Evolutionary conservation across 2,888 invertebrate genomes (phyloP), one percentile per base, ranked within the genome.

Genomic region (Abscondita cerata): DNA sequence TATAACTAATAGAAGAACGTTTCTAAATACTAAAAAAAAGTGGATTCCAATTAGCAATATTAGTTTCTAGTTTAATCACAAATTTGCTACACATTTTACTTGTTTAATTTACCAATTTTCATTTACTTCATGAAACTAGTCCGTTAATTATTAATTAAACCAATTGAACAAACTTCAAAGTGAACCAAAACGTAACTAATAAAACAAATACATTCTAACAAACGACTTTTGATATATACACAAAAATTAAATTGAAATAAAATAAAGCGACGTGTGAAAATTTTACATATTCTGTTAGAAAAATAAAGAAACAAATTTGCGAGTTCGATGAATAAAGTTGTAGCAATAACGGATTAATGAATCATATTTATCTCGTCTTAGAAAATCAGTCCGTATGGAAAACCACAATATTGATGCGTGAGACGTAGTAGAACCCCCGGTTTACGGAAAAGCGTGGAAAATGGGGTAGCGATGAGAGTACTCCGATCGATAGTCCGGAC

Each of bases 401-500:
- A 53, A 64, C 60, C 60, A 15, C 60, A 38, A 41, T 15, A 34
- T 31, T 31, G 31, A 47, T 50, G 60, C 52, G 55, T 59, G 38
- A 25, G 51, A 51, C 48, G 12, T 36, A 36, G 51, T 12, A 48
- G 16, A 25, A 25, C 31, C 46, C 48, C 47, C 15, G 54, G 53
- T 33, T 54, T 38, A 38, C 33, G 48, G 44, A 51, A 46, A 57
- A 31, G 44, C 52, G 58, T 54, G 59, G 61, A 68, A 68, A 65
- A 65, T 61, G 59, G 66, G 68, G 65, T 64, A 58, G 59, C 68
- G 62, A 62, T 57, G 66, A 66, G 63, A 63, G 65, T 25, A 52
- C 48, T 55, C 52, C 58, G 68, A 68, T 68, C 68, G 66, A 68
- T 68, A 68, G 62, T 57, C 61, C 59, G 64, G 61, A 63, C 64